Evolutionary conservation across 92 coral and sea anemone genomes (phyloP).

Genomic region (Epizoanthus ramosus): DNA sequence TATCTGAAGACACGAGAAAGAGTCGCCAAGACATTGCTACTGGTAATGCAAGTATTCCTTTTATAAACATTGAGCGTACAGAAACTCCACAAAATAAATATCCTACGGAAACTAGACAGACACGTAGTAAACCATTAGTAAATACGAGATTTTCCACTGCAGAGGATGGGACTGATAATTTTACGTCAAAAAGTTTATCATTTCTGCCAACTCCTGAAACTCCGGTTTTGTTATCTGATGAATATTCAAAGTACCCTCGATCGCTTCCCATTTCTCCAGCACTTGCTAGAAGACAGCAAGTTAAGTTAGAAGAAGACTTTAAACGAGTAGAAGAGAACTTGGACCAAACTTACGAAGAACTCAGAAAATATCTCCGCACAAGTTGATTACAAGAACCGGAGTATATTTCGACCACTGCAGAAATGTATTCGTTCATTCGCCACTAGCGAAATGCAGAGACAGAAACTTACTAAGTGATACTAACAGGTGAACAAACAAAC

Average conservation of each 20-base stretch:
- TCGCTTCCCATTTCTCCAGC: constrained; percentile 38
- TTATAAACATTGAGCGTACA: constrained; percentile 26
- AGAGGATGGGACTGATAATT: not conserved
- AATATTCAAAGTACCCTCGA: constrained; percentile 31
- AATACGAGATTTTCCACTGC: not conserved
- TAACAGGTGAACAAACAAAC: too few species aligned
- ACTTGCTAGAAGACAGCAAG: constrained; percentile 74
- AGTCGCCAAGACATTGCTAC: not conserved
- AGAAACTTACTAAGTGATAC: too few species aligned
- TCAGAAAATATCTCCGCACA: constrained; percentile 60
- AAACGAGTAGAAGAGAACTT: constrained; percentile 70
- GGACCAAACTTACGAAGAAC: constrained; percentile 62
- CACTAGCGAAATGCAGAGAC: too few species aligned
- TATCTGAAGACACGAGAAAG: not conserved
- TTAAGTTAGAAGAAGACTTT: constrained; percentile 64
- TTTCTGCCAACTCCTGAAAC: not conserved
- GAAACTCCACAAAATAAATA: constrained; percentile 11
- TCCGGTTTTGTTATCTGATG: not conserved
- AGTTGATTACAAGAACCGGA: constrained; percentile 7
- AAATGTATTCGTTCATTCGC: too few species aligned
- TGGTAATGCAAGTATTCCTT: not conserved
- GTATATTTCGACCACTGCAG: too few species aligned
- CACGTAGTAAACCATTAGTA: not conserved
- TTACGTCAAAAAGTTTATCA: constrained; percentile 24
- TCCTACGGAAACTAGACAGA: not conserved